phyloP scores from a whole-genome alignment of 2,888 invertebrate species.

The Plemyria rubiginata region DNA sequence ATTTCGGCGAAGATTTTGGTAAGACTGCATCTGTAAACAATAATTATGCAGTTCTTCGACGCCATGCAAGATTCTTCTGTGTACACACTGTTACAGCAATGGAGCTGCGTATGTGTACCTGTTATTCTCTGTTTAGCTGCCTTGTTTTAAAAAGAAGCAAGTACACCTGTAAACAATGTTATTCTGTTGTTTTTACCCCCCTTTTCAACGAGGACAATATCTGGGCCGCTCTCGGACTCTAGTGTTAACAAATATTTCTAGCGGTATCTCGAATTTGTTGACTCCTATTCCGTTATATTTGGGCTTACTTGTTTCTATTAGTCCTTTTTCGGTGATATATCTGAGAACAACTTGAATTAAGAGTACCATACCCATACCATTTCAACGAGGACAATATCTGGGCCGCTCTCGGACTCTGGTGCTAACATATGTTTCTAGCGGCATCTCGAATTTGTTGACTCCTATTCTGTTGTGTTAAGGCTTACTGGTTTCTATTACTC shows the following conservation, averaged over 20 bases:
- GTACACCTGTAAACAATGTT: background rate
- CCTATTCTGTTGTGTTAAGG: background rate
- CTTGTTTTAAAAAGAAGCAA: background rate
- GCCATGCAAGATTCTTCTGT: background rate
- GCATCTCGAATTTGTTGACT: background rate
- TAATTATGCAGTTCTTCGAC: background rate
- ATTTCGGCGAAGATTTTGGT: background rate
- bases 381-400: background rate
- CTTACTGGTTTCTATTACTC: background rate
- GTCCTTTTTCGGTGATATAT: background rate
- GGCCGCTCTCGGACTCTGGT: too few species aligned
- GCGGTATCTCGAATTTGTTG: background rate
- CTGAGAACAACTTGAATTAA: constrained; percentile 1
- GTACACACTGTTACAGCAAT: background rate
- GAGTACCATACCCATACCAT: constrained; percentile 1
- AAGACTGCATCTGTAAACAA: background rate
- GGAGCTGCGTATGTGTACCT: background rate
- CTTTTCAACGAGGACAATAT: background rate
- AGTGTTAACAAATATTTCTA: too few species aligned
- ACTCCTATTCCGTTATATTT: background rate
- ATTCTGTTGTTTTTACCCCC: background rate
- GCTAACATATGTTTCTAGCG: background rate
- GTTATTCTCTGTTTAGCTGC: background rate
- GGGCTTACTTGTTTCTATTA: background rate
- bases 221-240: background rate